phyloP scores from a whole-genome alignment of 2,797 vertebrate genomes.

The Phalloptychus januarius region DNA sequence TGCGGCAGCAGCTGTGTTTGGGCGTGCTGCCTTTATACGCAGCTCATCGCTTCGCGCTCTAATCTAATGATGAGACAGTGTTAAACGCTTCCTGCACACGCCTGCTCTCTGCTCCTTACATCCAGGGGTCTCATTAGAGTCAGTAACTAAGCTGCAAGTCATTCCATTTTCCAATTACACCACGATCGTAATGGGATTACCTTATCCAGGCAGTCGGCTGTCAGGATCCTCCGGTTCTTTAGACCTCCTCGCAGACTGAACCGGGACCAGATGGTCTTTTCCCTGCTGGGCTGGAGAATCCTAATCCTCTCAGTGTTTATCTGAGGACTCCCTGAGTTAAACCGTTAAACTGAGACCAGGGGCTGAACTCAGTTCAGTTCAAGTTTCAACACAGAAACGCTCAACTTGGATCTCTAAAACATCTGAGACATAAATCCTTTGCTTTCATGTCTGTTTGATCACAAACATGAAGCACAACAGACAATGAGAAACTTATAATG shows the following conservation, averaged over 20 bases:
- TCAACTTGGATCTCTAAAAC: background rate
- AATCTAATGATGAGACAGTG: constrained; percentile 32
- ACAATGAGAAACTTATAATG: background rate
- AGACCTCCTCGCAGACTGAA: constrained; percentile 42
- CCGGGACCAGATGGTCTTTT: constrained; percentile 70
- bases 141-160: constrained; percentile 53
- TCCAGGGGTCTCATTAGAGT: constrained; percentile 47
- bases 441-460: background rate
- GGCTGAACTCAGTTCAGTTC: background rate
- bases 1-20: background rate
- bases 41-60: constrained; percentile 8
- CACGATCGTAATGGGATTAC: constrained; percentile 60
- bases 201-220: constrained; percentile 36
- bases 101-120: constrained; percentile 31
- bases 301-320: constrained; percentile 76
- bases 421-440: background rate
- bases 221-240: constrained; percentile 26
- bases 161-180: constrained; percentile 63
- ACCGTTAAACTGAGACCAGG: constrained; percentile 52
- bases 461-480: background rate
- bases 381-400: constrained; percentile 6
- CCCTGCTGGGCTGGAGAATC: constrained; percentile 53
- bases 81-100: constrained; percentile 45
- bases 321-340: constrained; percentile 72
- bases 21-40: background rate